phyloP scores from a whole-genome alignment of 2,797 vertebrate species.

The Micrastur ruficollis region DNA sequence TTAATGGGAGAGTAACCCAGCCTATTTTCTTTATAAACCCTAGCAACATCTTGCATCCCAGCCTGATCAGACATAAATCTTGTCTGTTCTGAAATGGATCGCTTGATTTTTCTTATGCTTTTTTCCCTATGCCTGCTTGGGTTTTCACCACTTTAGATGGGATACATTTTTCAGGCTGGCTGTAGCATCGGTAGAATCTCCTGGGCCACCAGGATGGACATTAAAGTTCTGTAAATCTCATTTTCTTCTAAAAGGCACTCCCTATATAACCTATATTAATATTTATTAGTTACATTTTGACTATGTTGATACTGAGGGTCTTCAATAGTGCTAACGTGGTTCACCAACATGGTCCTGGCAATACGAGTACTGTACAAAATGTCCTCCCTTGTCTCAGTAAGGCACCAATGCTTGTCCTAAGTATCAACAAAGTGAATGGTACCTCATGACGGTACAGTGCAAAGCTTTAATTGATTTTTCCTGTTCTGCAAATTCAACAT shows the following conservation, averaged over 20 bases:
- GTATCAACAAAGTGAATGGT: not conserved
- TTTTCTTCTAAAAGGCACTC: not conserved
- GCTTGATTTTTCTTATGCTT: not conserved
- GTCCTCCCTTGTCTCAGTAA: not conserved
- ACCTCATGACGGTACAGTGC: not conserved
- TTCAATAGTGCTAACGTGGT: rapidly evolving
- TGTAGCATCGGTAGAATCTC: not conserved
- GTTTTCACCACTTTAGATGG: not conserved
- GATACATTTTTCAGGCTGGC: not conserved
- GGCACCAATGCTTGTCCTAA: not conserved
- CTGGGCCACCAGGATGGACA: not conserved
- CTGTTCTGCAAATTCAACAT: not conserved
- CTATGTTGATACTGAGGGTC: not conserved
- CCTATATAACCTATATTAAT: not conserved
- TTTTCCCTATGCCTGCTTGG: not conserved
- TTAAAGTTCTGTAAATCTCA: not conserved
- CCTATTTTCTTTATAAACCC: not conserved
- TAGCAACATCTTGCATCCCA: not conserved
- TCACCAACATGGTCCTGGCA: not conserved
- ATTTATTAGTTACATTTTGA: not conserved
- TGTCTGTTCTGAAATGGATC: not conserved
- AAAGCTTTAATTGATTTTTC: not conserved
- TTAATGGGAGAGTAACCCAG: not conserved
- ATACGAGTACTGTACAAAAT: not conserved
- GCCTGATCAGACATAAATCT: not conserved